A percentile compares a stretch with the other conserved stretches of the same genome.
Evolutionary conservation across 2,888 invertebrate genomes (phyloP).

Genomic region (Phyllotreta striolata): DNA sequence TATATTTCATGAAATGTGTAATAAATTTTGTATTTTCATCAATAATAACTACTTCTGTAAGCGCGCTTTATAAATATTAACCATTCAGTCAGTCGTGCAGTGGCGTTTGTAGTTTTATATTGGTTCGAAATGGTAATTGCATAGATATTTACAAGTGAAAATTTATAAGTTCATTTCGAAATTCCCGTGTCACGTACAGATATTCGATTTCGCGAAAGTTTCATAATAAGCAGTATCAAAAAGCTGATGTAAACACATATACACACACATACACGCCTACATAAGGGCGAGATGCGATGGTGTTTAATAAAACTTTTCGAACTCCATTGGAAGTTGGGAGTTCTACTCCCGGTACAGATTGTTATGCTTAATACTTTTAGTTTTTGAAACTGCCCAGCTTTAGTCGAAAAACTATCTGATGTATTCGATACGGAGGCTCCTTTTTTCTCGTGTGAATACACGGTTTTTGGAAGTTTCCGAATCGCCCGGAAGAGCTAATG

Average conservation of each 20-base stretch:
- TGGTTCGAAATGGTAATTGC: too few species aligned
- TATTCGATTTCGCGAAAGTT: constrained; percentile 14
- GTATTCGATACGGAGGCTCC: too few species aligned
- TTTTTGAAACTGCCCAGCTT: neutral
- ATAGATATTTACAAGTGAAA: too few species aligned
- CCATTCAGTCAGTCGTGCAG: too few species aligned
- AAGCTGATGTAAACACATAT: constrained; percentile 6
- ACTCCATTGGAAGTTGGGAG: constrained; percentile 13
- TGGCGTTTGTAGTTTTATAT: too few species aligned
- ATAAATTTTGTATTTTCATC: too few species aligned
- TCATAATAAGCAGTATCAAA: constrained; percentile 18
- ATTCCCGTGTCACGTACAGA: constrained; percentile 16
- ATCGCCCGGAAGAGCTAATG: too few species aligned
- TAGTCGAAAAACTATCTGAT: neutral
- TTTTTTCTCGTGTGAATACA: too few species aligned
- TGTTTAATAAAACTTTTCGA: constrained; percentile 27
- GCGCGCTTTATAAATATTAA: too few species aligned
- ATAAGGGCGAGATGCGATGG: constrained; percentile 4
- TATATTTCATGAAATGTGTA: neutral
- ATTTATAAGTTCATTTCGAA: too few species aligned
- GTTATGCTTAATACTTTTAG: constrained; percentile 8
- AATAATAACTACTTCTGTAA: too few species aligned
- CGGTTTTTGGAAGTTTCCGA: too few species aligned
- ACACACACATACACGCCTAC: constrained; percentile 14
- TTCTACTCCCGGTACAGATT: constrained; percentile 1